Conservation (phyloP, 2,888 invertebrate species). For the Pseudococcus viburni region DNA sequence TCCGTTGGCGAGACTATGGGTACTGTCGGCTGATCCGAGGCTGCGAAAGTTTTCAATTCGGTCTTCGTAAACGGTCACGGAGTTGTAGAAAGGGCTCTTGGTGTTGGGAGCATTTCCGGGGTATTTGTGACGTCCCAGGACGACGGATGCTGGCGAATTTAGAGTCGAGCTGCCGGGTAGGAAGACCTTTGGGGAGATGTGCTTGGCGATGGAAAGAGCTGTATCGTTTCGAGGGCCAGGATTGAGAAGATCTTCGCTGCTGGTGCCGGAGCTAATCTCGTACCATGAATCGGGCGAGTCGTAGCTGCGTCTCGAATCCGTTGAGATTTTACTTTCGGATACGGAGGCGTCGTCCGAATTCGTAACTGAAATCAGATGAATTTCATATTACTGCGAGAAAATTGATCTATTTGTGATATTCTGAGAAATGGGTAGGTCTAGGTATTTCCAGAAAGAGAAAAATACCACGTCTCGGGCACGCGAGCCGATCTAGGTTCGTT, state of each 20-base stretch:
- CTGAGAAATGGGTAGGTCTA: no score
- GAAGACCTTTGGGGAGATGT: slow-evolving; percentile 84
- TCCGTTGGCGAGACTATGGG: slow-evolving; percentile 21
- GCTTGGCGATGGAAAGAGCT: slow-evolving; percentile 68
- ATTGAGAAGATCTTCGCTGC: slow-evolving; percentile 43
- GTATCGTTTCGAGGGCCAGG: not conserved
- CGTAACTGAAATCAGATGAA: slow-evolving; percentile 9
- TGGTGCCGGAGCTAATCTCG: slow-evolving; percentile 53
- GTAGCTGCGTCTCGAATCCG: slow-evolving; percentile 58
- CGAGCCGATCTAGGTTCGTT: not conserved
- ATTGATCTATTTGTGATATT: no score
- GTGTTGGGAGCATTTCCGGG: not conserved
- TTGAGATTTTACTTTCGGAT: slow-evolving; percentile 52
- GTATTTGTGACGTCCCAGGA: slow-evolving; percentile 75
- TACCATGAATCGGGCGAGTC: slow-evolving; percentile 61
- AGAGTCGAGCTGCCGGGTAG: slow-evolving; percentile 84
- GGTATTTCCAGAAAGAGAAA: not conserved
- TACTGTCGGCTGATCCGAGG: not conserved
- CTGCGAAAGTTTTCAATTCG: slow-evolving; percentile 3
- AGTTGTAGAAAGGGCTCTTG: slow-evolving; percentile 55
- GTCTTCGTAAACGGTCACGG: slow-evolving; percentile 57
- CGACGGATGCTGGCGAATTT: slow-evolving; percentile 86
- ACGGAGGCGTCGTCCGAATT: slow-evolving; percentile 53
- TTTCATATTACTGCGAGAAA: no score
- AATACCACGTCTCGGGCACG: not conserved